Evolutionary conservation across 2,797 vertebrate genomes (phyloP).

Genomic region (Anabacerthia variegaticeps): DNA sequence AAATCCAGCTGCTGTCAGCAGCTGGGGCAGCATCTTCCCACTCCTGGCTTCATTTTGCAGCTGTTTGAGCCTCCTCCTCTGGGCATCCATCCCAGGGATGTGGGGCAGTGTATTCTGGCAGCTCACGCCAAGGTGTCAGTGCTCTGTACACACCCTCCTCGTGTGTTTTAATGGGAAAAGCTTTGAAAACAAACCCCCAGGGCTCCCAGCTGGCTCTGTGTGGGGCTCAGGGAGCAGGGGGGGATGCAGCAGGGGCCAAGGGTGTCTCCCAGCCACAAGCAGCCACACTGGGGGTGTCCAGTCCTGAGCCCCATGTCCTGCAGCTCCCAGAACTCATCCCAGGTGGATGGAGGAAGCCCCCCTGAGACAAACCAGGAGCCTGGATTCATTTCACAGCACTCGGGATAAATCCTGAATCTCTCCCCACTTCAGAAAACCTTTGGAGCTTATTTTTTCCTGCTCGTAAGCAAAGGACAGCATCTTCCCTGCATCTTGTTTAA

Average conservation of each 20-base stretch:
- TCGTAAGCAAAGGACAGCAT: background rate
- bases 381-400: background rate
- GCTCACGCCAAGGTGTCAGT: rapidly evolving
- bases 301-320: background rate
- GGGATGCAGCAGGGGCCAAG: background rate
- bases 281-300: background rate
- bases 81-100: rapidly evolving
- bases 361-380: background rate
- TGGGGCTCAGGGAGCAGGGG: rapidly evolving
- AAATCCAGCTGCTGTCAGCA: background rate
- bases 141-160: rapidly evolving
- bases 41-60: background rate
- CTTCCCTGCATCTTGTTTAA: conserved; percentile 42
- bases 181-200: background rate
- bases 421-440: background rate
- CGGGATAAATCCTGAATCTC: background rate
- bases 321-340: rapidly evolving
- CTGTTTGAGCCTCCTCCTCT: background rate
- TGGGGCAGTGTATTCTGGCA: rapidly evolving
- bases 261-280: rapidly evolving
- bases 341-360: background rate
- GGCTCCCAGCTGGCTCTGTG: rapidly evolving
- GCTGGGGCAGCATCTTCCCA: background rate
- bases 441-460: background rate
- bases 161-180: rapidly evolving